A percentile compares a stretch with the other conserved stretches of the same genome.
Conservation (phyloP, 92 coral and sea anemone species). For the Umimayanthus kanabou region DNA sequence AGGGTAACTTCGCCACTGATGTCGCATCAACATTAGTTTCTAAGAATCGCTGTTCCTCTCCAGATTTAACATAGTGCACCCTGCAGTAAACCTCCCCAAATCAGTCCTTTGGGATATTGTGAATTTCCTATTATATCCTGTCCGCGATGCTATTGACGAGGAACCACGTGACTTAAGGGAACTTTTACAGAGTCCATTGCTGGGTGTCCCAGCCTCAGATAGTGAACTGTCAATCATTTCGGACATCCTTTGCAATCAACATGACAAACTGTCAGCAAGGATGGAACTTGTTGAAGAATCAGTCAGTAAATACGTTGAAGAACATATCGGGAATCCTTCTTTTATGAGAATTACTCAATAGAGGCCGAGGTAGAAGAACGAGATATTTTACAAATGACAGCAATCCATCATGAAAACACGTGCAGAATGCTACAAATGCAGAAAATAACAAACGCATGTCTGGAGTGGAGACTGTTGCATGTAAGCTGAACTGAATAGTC, state of each 20-base stretch:
- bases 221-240: constrained; percentile 83
- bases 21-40: neutral
- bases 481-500: too few species aligned
- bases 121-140: constrained; percentile 95
- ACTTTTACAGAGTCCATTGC: constrained; percentile 60
- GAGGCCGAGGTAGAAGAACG: neutral
- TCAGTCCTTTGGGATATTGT: constrained; percentile 92
- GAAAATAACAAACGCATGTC: neutral
- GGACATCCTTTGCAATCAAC: constrained; percentile 83
- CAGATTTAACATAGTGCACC: constrained; percentile 99
- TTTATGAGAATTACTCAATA: constrained; percentile 62
- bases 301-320: constrained; percentile 76
- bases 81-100: constrained; percentile 95
- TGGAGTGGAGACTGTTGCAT: neutral
- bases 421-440: neutral
- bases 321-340: constrained; percentile 60
- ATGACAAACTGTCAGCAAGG: constrained; percentile 76
- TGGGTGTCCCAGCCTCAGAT: constrained; percentile 69
- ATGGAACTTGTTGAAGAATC: constrained; percentile 90
- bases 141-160: constrained; percentile 89
- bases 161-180: constrained; percentile 69
- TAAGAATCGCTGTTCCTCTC: constrained; percentile 54
- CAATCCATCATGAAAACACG: neutral
- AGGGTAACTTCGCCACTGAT: neutral
- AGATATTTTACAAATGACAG: neutral